A percentile compares a stretch with the other conserved stretches of the same genome.
These are phyloP conservation scores for Nomada hirtipes DNA, from an alignment of 2,888 invertebrate species.

Conservation along the genomic window DNA sequence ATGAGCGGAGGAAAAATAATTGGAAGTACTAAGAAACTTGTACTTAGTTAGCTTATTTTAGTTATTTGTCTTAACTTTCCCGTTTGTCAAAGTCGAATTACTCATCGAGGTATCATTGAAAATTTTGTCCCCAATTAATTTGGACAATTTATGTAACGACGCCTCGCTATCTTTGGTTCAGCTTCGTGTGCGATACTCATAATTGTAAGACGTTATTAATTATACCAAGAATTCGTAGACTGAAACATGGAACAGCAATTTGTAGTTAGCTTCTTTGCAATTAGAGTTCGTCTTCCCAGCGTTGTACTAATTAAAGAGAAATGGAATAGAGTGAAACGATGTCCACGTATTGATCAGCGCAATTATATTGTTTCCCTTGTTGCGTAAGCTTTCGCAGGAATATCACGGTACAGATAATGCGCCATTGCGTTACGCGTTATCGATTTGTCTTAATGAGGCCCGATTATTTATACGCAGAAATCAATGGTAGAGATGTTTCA, in stretches of 20 bases:
- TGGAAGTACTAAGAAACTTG: too few relatives aligned
- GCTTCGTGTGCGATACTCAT: too few relatives aligned
- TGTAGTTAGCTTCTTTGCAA: background rate
- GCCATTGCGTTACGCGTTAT: background rate
- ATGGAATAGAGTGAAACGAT: background rate
- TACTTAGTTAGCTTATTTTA: too few relatives aligned
- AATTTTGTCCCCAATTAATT: background rate
- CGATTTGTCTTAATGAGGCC: conserved; percentile 2
- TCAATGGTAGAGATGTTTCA: conserved; percentile 11
- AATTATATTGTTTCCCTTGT: background rate
- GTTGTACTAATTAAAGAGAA: background rate
- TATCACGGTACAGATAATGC: background rate
- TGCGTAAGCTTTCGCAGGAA: background rate
- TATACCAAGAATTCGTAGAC: background rate
- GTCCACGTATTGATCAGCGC: background rate
- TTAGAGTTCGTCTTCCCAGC: conserved; percentile 15
- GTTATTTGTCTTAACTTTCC: background rate
- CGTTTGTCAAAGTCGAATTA: background rate
- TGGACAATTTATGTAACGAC: background rate
- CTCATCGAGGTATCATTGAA: background rate
- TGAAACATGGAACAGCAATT: background rate
- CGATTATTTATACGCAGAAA: conserved; percentile 29
- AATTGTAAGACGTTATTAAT: background rate
- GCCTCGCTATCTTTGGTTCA: background rate
- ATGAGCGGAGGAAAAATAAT: too few relatives aligned